Evolutionary conservation across 2,888 invertebrate species (phyloP).

Genomic region (Magallana nippona): DNA sequence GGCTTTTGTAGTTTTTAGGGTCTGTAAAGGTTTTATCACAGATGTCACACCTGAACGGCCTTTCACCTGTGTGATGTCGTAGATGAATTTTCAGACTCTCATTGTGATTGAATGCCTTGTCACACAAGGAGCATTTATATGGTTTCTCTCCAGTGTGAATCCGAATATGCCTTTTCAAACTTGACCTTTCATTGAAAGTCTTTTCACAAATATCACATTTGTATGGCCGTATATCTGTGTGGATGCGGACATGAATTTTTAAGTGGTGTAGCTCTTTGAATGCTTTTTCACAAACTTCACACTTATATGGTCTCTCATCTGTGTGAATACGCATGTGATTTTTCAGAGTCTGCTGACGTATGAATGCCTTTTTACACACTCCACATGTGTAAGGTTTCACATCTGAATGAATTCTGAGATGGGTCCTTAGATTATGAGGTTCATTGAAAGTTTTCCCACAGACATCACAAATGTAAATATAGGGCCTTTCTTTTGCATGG

Average conservation of each 20-base stretch:
- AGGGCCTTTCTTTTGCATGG: constrained; percentile 40
- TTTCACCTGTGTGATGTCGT: constrained; percentile 56
- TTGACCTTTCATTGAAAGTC: constrained; percentile 45
- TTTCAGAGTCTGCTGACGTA: constrained; percentile 46
- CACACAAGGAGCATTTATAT: constrained; percentile 47
- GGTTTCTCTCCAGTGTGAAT: constrained; percentile 48
- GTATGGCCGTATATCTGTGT: constrained; percentile 50
- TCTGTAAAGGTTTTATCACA: constrained; percentile 56
- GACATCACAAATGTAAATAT: constrained; percentile 50
- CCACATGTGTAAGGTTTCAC: constrained; percentile 48
- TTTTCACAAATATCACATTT: constrained; percentile 52
- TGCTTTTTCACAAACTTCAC: constrained; percentile 47
- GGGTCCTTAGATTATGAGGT: constrained; percentile 47
- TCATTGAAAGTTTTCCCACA: constrained; percentile 52
- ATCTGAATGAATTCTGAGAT: constrained; percentile 47
- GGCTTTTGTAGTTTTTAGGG: constrained; percentile 16
- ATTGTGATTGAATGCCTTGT: constrained; percentile 47
- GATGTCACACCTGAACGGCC: constrained; percentile 61
- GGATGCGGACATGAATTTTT: constrained; percentile 49
- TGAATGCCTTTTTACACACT: constrained; percentile 48
- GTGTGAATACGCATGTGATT: constrained; percentile 49
- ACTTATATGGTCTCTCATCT: constrained; percentile 50
- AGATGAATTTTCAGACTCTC: constrained; percentile 51
- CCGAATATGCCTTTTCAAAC: constrained; percentile 47
- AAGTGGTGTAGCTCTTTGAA: constrained; percentile 50